Percentiles rank a stretch among this genome's conserved stretches.
phyloP scores from a whole-genome alignment of 2,797 vertebrate genomes.

The Malacoctenus gilli region DNA sequence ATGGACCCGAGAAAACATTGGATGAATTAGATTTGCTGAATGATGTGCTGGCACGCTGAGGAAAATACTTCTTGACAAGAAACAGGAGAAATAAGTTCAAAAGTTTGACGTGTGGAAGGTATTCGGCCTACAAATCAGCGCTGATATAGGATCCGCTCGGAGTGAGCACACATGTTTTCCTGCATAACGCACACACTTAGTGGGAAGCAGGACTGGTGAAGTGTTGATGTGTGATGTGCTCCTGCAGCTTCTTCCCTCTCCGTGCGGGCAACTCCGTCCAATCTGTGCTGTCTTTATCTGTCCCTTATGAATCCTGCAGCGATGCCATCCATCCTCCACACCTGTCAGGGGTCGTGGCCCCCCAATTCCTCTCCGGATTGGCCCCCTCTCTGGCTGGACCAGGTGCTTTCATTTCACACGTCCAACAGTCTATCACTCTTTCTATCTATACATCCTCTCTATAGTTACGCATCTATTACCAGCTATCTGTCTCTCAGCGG shows the following conservation, averaged over 20 bases:
- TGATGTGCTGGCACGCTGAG: conserved; percentile 34
- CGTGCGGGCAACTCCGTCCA: conserved; percentile 25
- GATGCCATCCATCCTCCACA: conserved; percentile 61
- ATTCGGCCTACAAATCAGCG: too few relatives aligned
- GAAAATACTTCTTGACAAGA: conserved; percentile 26
- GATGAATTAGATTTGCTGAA: conserved; percentile 34
- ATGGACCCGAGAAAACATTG: conserved; percentile 50
- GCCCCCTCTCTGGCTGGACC: conserved; percentile 24
- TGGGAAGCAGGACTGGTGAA: conserved; percentile 36
- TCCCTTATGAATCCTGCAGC: conserved; percentile 21
- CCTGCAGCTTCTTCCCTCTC: conserved; percentile 24
- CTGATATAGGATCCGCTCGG: not conserved
- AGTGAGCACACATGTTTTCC: conserved; percentile 26
- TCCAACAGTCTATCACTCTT: conserved; percentile 38
- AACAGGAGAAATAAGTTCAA: conserved; percentile 24
- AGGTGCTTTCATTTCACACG: conserved; percentile 65
- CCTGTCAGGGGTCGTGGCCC: conserved; percentile 62
- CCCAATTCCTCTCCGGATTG: conserved; percentile 26
- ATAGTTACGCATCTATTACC: conserved; percentile 38
- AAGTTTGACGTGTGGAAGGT: conserved; percentile 5
- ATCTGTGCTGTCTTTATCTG: conserved; percentile 49
- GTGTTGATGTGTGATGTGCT: conserved; percentile 56
- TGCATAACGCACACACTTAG: conserved; percentile 3
- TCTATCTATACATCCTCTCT: conserved; percentile 55
- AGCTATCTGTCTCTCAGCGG: conserved; percentile 38